Conservation (phyloP, 2,888 invertebrate species). For the Coenonympha arcania region DNA sequence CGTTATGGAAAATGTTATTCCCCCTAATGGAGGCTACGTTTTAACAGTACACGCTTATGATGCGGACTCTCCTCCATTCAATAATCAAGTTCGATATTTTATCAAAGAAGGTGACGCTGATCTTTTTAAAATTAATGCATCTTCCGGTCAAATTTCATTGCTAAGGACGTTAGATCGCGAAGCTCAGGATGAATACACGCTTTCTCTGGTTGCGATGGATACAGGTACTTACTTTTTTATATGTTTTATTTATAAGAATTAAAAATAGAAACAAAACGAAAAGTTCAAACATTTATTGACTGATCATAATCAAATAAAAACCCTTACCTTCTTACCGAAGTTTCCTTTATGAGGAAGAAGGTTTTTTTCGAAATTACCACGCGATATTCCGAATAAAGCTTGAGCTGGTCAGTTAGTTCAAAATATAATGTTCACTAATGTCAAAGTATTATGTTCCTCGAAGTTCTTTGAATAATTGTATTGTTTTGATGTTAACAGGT, state of each 20-base stretch:
- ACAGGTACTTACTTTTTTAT: slow-evolving; percentile 79
- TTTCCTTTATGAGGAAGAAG: too few relatives aligned
- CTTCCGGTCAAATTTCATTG: slow-evolving; percentile 91
- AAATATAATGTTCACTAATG: too few relatives aligned
- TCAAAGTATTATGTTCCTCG: background rate
- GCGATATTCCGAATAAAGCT: too few relatives aligned
- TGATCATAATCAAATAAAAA: too few relatives aligned
- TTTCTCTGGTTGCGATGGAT: slow-evolving; percentile 94
- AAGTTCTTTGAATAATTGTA: background rate
- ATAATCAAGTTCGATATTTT: slow-evolving; percentile 92
- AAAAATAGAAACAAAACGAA: too few relatives aligned
- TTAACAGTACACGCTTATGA: slow-evolving; percentile 90
- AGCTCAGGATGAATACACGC: slow-evolving; percentile 84
- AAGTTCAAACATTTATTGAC: too few relatives aligned
- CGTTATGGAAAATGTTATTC: slow-evolving; percentile 93
- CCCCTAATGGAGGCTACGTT: slow-evolving; percentile 85
- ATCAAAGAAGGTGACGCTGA: slow-evolving; percentile 94
- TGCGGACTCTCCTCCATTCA: slow-evolving; percentile 92
- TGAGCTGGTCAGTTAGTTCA: too few relatives aligned
- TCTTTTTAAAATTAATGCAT: slow-evolving; percentile 92
- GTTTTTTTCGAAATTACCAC: too few relatives aligned
- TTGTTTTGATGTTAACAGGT: slow-evolving; percentile 76
- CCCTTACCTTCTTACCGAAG: too few relatives aligned
- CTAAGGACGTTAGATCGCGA: slow-evolving; percentile 89
- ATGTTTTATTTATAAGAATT: background rate